Percentiles rank a stretch among this genome's conserved stretches.
Evolutionary conservation across 2,797 vertebrate genomes (phyloP).

Genomic region (Falco naumanni): DNA sequence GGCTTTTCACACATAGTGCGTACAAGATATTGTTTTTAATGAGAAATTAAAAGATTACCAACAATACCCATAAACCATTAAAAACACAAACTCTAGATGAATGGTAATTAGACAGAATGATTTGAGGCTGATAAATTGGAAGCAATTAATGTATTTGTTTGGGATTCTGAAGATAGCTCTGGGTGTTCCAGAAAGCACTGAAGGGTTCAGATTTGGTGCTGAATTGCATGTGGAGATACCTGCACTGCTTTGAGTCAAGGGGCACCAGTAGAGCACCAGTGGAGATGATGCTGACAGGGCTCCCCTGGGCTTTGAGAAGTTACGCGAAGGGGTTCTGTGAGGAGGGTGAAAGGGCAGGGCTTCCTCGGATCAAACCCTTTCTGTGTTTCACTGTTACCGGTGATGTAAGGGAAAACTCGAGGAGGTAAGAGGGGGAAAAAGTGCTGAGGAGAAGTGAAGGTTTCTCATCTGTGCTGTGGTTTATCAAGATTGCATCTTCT

Average conservation of each 20-base stretch:
- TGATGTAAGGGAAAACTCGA: neutral
- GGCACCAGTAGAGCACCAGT: neutral
- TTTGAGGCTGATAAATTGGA: constrained; percentile 77
- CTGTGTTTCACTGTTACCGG: neutral
- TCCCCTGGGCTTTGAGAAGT: neutral
- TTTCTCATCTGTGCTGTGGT: neutral
- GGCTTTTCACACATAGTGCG: constrained; percentile 75
- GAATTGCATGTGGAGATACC: neutral
- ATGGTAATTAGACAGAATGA: constrained; percentile 80
- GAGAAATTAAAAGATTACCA: constrained; percentile 83
- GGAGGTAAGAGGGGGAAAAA: neutral
- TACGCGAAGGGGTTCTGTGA: neutral
- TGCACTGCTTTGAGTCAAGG: neutral
- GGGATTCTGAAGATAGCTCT: constrained; percentile 72
- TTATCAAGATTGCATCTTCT: neutral
- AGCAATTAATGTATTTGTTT: constrained; percentile 79
- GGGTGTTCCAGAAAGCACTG: constrained; percentile 57
- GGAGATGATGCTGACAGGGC: neutral
- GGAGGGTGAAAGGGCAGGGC: neutral
- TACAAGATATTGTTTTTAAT: constrained; percentile 79
- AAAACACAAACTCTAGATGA: constrained; percentile 78
- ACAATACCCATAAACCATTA: constrained; percentile 80
- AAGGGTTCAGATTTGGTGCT: constrained; percentile 16
- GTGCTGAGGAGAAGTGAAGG: neutral
- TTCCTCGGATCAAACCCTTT: neutral